Percentiles rank a stretch among this genome's conserved stretches.
Conservation (phyloP, 2,113 vertebrate genomes). For the Paracanthobrama guichenoti region DNA sequence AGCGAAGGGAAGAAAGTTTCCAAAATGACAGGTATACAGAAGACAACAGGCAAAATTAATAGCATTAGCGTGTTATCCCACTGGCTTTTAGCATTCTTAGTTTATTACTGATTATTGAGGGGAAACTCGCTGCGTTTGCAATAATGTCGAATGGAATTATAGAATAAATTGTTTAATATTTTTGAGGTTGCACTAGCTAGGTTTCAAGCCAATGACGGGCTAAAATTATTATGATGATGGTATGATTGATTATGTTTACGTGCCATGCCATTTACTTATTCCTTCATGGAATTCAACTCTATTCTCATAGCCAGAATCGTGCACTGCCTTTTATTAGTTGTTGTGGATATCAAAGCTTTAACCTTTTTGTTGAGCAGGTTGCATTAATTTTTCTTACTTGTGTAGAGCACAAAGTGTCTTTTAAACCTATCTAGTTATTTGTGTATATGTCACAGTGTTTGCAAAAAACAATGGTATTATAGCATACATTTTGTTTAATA, state of each 20-base stretch:
- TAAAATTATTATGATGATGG: not conserved
- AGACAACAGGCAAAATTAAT: not conserved
- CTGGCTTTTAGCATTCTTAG: conserved; percentile 7
- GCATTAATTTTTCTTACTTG: too few species aligned
- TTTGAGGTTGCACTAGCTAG: not conserved
- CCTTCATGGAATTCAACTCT: too few species aligned
- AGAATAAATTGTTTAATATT: not conserved
- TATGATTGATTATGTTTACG: not conserved
- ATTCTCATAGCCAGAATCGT: too few species aligned
- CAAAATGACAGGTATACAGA: not conserved
- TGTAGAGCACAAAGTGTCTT: too few species aligned
- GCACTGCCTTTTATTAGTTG: too few species aligned
- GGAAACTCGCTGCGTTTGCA: not conserved
- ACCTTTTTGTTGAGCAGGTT: too few species aligned
- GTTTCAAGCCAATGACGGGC: not conserved
- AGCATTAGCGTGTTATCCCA: not conserved
- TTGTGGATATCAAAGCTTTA: too few species aligned
- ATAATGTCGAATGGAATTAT: not conserved
- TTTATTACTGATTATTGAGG: not conserved
- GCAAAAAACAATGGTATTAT: not conserved
- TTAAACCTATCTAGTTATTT: too few species aligned
- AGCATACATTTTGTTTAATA: not conserved
- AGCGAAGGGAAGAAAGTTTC: too few species aligned
- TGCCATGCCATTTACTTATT: not conserved
- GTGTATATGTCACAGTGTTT: not conserved